These are phyloP conservation scores for Holotrichia oblita DNA, from an alignment of 1,140 invertebrate species.

Conservation along the genomic window DNA sequence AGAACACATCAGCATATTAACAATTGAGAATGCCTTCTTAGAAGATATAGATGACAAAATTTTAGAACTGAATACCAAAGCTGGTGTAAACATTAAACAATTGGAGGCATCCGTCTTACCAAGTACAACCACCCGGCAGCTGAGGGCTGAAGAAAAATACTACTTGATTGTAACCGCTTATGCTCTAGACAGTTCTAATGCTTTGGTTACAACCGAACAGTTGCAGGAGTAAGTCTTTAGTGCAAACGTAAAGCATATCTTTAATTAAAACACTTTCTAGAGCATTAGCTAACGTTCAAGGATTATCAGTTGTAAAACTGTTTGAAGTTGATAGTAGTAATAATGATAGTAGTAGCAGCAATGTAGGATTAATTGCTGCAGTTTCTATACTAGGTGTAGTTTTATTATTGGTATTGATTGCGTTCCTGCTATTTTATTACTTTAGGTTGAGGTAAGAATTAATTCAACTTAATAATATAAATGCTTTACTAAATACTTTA, in stretches of 20 bases:
- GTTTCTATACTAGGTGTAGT: conserved; percentile 53
- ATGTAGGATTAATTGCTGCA: conserved; percentile 55
- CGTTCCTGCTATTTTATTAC: conserved; percentile 52
- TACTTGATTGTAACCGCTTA: conserved; percentile 47
- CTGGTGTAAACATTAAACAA: conserved; percentile 34
- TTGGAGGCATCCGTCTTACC: conserved; percentile 32
- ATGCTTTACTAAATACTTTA: no score
- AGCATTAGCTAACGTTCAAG: not conserved
- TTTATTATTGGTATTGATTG: conserved; percentile 50
- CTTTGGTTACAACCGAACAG: conserved; percentile 43
- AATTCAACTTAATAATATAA: not conserved
- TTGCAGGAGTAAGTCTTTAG: conserved; percentile 45
- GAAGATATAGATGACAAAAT: conserved; percentile 47
- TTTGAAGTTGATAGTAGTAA: not conserved
- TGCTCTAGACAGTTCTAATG: conserved; percentile 44
- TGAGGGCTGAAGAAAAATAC: not conserved
- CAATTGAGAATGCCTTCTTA: conserved; percentile 42
- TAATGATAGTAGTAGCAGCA: conserved; percentile 39
- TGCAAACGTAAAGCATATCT: not conserved
- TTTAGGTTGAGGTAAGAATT: conserved; percentile 49
- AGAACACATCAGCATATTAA: conserved; percentile 45
- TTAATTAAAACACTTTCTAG: conserved; percentile 5
- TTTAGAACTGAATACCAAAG: conserved; percentile 29
- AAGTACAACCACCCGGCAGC: not conserved
- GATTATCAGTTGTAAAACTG: not conserved